A percentile compares a stretch with the other conserved stretches of the same genome.
Conservation (phyloP, 2,888 invertebrate species). For the Ptychoptera contaminata region DNA sequence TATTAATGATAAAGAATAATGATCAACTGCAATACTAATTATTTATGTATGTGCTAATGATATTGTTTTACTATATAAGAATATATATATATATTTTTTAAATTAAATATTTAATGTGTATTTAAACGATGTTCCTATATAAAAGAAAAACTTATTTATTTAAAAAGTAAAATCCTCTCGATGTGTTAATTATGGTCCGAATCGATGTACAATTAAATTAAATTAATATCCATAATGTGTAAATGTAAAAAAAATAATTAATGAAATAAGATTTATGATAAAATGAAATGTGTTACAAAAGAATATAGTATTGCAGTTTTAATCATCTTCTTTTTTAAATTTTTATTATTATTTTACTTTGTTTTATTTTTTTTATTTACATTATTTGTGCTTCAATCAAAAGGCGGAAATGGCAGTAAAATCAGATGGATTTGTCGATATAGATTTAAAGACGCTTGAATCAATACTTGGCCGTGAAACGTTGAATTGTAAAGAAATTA, state of each 20-base stretch:
- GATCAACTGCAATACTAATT: too few species aligned
- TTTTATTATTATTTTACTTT: neutral
- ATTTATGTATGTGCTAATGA: too few species aligned
- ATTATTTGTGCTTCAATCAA: neutral
- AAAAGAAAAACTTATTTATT: too few species aligned
- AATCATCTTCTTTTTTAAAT: constrained; percentile 21
- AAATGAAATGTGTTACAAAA: constrained; percentile 16
- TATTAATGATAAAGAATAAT: too few species aligned
- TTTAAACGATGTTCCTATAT: too few species aligned
- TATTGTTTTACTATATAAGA: too few species aligned
- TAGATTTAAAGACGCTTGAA: constrained; percentile 83
- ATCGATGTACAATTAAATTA: too few species aligned
- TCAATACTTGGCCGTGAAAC: constrained; percentile 86
- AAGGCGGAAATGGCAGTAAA: constrained; percentile 88
- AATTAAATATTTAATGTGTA: too few species aligned
- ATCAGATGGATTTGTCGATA: constrained; percentile 91
- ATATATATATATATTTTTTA: too few species aligned
- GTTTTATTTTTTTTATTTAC: neutral
- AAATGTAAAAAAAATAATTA: constrained; percentile 9
- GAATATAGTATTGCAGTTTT: constrained; percentile 41
- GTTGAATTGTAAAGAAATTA: constrained; percentile 85
- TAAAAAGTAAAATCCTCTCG: too few species aligned
- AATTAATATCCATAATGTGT: neutral
- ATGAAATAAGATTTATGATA: neutral
- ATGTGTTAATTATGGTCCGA: too few species aligned